A percentile compares a stretch with the other conserved stretches of the same genome.
phyloP scores from a whole-genome alignment of 1,140 invertebrate species.

The Drosophila hydei region DNA sequence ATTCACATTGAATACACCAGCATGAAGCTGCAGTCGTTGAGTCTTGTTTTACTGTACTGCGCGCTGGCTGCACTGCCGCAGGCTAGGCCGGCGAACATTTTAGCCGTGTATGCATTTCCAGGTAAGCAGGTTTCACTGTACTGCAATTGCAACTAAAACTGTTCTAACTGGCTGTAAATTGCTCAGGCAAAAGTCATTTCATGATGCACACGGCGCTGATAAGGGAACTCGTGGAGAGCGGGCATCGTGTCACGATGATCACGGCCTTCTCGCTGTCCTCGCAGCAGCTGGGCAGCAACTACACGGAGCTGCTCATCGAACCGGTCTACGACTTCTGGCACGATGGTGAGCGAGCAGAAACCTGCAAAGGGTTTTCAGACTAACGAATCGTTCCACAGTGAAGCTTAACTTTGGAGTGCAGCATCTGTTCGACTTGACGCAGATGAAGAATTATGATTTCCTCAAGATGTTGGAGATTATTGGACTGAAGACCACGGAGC shows the following conservation, averaged over 20 bases:
- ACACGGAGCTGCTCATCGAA: slow-evolving; percentile 74
- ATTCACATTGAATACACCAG: background rate
- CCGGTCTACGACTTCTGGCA: slow-evolving; percentile 75
- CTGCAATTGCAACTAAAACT: too few species aligned
- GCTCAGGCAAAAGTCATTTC: slow-evolving; percentile 67
- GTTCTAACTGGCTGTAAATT: background rate
- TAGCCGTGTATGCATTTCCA: slow-evolving; percentile 73
- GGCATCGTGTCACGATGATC: slow-evolving; percentile 74
- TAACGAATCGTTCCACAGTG: slow-evolving; percentile 44
- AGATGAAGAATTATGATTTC: slow-evolving; percentile 67
- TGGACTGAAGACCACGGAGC: slow-evolving; percentile 71
- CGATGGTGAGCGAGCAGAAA: slow-evolving; percentile 51
- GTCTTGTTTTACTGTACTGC: slow-evolving; percentile 15
- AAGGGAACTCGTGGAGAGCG: slow-evolving; percentile 63
- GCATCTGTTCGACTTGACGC: slow-evolving; percentile 74
- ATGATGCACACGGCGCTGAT: slow-evolving; percentile 74
- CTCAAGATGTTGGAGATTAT: slow-evolving; percentile 75
- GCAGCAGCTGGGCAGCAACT: slow-evolving; percentile 63
- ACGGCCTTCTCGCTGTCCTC: slow-evolving; percentile 54
- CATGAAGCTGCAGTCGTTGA: slow-evolving; percentile 17
- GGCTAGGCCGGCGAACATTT: slow-evolving; percentile 44
- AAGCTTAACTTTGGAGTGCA: slow-evolving; percentile 64
- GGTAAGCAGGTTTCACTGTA: slow-evolving; percentile 38
- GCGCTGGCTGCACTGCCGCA: slow-evolving; percentile 15
- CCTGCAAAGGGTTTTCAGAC: too few species aligned